These are phyloP conservation scores for Halichoeres trimaculatus DNA, from an alignment of 2,113 vertebrate genomes.

Conservation along the genomic window DNA sequence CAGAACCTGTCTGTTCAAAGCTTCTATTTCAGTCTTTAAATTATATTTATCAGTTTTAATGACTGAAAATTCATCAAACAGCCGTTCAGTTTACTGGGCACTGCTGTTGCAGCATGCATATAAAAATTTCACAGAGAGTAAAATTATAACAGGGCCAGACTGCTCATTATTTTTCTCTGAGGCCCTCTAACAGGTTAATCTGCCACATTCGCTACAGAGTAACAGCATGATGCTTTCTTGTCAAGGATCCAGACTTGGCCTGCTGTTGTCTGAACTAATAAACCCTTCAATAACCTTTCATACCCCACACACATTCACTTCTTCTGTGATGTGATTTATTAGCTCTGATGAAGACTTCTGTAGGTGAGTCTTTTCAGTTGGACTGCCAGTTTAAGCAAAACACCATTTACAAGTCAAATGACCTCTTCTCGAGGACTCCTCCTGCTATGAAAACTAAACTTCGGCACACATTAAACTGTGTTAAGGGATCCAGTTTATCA, in stretches of 20 bases:
- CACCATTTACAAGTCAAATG: not conserved
- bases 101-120: not conserved
- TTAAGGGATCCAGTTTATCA: too few species aligned
- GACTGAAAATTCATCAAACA: not conserved
- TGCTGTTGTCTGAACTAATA: not conserved
- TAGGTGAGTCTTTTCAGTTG: not conserved
- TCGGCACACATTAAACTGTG: too few species aligned
- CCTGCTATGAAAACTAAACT: too few species aligned
- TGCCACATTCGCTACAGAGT: not conserved
- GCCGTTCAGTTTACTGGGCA: too few species aligned
- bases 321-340: not conserved
- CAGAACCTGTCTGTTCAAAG: not conserved
- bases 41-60: not conserved
- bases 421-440: not conserved
- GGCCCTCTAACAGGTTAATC: not conserved
- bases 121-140: slow-evolving; percentile 1
- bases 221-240: not conserved
- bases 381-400: not conserved
- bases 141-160: not conserved
- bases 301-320: not conserved
- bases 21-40: not conserved
- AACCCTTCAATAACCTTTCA: not conserved
- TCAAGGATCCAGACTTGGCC: not conserved
- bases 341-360: not conserved
- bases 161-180: not conserved